Evolutionary conservation across 2,888 invertebrate genomes (phyloP), one percentile per base, ranked within the genome.

Genomic region (Hartigia nigra): DNA sequence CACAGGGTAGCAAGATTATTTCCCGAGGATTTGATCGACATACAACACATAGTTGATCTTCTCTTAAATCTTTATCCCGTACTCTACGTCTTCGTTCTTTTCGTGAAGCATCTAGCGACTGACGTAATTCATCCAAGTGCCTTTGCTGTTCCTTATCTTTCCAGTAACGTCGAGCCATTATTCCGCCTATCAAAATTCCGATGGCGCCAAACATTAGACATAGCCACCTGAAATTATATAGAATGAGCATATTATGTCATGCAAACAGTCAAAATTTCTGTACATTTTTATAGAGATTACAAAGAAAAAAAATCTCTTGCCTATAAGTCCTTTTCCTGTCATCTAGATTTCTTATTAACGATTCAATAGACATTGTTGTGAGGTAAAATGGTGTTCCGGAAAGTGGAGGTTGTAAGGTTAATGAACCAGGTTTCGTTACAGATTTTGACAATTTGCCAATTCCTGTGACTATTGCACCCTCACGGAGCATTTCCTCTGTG

Each of bases 1-100:
- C 98, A 91, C 98, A 98, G 0, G 97, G 97, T 81, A 98, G 91
- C 77, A 98, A 92, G 85, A 98, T 96, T 70, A 97, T 95, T 95
- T 98, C 97, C 87, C 96, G 95, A 1, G 96, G 96, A 92, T 97
- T 97, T 79, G 94, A 94, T 69, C 95, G 93, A 91, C 98, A 98
- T n/a, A 98, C 96, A 34, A 97, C 96, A 88, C 98, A 98, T 12
- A 95, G 91, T 87, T 95, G 96, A 90, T 93, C 94, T 37, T 94
- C 95, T 81, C 83, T 90, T 32, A 96, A 92, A 89, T 95, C 93
- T 77, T 92, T 93, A 84, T 95, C 94, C 12, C 96, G 92, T 1
- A 94, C 95, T 82, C 93, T 93, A 78, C 95, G 94, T 70, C 96
- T 92, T 69, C 96, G 93, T 87, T 94, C 94, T 79, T 94, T 93